A percentile compares a stretch with the other conserved stretches of the same genome.
These are phyloP conservation scores for Dolichallabes microphthalmus DNA, from an alignment of 2,113 vertebrate species.

Conservation along the genomic window DNA sequence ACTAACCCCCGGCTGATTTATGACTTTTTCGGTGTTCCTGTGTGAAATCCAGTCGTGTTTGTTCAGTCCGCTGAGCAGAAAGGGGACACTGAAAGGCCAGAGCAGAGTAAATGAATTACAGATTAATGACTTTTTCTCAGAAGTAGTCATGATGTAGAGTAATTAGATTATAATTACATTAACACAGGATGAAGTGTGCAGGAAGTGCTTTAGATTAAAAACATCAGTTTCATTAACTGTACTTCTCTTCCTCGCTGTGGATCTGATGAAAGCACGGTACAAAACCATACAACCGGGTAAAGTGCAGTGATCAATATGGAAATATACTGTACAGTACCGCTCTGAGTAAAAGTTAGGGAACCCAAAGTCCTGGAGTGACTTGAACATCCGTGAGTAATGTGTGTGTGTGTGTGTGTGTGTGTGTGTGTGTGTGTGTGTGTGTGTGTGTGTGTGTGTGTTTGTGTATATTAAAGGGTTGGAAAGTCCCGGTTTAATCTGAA, in stretches of 20 bases:
- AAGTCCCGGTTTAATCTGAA: too few species aligned
- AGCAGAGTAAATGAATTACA: background rate
- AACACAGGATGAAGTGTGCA: background rate
- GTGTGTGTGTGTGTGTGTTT: too few species aligned
- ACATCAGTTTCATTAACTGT: background rate
- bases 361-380: too few species aligned
- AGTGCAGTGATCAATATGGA: too few species aligned
- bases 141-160: background rate
- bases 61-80: conserved; percentile 1
- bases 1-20: background rate
- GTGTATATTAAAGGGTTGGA: too few species aligned
- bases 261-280: background rate
- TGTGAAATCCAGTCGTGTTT: conserved; percentile 7
- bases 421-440: too few species aligned
- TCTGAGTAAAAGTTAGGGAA: too few species aligned
- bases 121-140: background rate
- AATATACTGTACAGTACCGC: too few species aligned
- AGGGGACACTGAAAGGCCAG: background rate
- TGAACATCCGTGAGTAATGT: too few species aligned
- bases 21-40: background rate
- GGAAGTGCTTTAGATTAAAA: background rate
- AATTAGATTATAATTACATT: background rate
- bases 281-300: background rate
- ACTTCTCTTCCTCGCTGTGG: background rate
- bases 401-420: too few species aligned